Base-by-base conservation (phyloP, 1,140 invertebrate species). In the Eurosta solidaginis region DNA sequence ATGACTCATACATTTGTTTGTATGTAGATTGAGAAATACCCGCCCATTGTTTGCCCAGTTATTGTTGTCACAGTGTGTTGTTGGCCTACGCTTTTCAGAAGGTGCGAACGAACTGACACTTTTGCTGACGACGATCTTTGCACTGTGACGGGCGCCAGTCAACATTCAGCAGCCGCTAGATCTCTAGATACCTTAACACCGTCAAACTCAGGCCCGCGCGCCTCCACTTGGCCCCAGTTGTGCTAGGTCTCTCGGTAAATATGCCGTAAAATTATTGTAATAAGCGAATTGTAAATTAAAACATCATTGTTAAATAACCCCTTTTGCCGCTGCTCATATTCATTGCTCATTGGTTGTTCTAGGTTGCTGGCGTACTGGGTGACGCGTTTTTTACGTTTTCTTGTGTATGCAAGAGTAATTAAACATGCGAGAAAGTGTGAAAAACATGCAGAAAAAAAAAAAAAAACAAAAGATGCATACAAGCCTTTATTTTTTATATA, bases 191-290 rank as follows among this genome's bases (percentile, higher is more conserved):
- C 29, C 17, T 59, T 14, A 3, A 20, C 33, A 68, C n/a, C 14
- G 0, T 17, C 33, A 14, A 0, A 4, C 25, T 1, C 14, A 12
- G n/a, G n/a, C 45, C 3, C 6, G 7, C 45, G 22, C 29, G 1
- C 9, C 29, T n/a, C 20, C 12, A 33, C 14, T 12, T 27, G 14
- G 52, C 29, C 12, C 6, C 3, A 5, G 36, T 6, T 10, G 59
- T 40, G 45, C n/a, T 47, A 6, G 59, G n/a, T 22, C 33, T 9
- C 59, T 40, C 9, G 9, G n/a, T 36, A 68, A 68, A 68, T 68
- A 68, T 68, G 59, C 59, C 59, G 40, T 68, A 68, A 68, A 68
- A 68, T 68, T 68, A 68, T 68, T 29, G n/a, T 68, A 40, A 40
- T 40, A 68, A 40, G 40, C 33, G 59, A 22, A 40, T 68, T 68